Evolutionary conservation across 2,888 invertebrate species (phyloP).

Genomic region (Drosophila flavopinicola): DNA sequence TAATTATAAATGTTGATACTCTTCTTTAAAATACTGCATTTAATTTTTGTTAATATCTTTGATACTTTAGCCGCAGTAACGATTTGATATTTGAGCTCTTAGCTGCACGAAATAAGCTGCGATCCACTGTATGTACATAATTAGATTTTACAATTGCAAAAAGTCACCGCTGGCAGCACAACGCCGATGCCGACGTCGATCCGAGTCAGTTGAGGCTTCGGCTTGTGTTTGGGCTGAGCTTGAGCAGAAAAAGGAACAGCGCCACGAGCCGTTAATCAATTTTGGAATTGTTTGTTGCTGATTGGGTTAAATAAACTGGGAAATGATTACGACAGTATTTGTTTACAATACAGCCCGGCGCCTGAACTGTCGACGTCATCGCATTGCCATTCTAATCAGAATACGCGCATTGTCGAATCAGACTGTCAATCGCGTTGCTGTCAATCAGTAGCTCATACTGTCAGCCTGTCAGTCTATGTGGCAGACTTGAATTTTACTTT

Average conservation of each 20-base stretch:
- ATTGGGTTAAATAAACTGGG: constrained; percentile 13
- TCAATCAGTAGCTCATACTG: constrained; percentile 23
- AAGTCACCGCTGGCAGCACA: constrained; percentile 16
- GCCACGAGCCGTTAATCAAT: constrained; percentile 58
- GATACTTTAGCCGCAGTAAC: too few relatives aligned
- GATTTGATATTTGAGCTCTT: too few relatives aligned
- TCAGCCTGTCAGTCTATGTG: constrained; percentile 1
- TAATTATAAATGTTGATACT: too few relatives aligned
- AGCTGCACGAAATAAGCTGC: too few relatives aligned
- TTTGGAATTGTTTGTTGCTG: constrained; percentile 47
- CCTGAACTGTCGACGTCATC: constrained; percentile 8
- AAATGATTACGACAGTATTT: constrained; percentile 34
- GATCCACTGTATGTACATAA: constrained; percentile 32
- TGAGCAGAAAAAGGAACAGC: constrained; percentile 26
- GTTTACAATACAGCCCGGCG: constrained; percentile 14
- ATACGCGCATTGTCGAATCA: constrained; percentile 38
- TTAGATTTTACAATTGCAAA: constrained; percentile 51
- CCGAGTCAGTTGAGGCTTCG: neutral
- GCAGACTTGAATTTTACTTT: constrained; percentile 38
- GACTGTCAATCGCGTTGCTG: constrained; percentile 34
- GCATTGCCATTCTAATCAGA: constrained; percentile 36
- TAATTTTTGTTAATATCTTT: too few relatives aligned
- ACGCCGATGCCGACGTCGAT: constrained; percentile 12
- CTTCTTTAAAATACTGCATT: too few relatives aligned
- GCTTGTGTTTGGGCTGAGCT: neutral